These are phyloP conservation scores for Synanceia verrucosa DNA, from an alignment of 2,797 vertebrate species.

Conservation along the genomic window DNA sequence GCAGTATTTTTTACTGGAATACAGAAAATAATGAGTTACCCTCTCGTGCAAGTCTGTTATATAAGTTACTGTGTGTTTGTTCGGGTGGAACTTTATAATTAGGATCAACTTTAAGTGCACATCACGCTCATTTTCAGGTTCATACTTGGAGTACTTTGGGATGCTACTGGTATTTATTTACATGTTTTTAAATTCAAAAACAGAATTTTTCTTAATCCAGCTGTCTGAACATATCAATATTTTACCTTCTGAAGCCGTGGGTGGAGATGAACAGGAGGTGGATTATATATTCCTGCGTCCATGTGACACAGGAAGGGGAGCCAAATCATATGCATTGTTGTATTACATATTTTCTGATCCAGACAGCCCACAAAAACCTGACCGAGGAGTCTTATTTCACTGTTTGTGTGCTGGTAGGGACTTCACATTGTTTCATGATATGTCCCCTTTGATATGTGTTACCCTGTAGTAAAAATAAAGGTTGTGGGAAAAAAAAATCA, in stretches of 20 bases:
- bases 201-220: not conserved
- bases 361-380: no score
- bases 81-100: not conserved
- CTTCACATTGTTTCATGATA: no score
- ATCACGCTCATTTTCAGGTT: not conserved
- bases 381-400: no score
- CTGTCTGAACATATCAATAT: not conserved
- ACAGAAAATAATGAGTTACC: not conserved
- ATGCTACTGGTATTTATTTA: not conserved
- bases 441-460: not conserved
- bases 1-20: conserved; percentile 5
- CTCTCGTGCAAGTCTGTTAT: not conserved
- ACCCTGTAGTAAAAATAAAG: not conserved
- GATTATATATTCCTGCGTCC: no score
- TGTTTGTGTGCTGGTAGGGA: no score
- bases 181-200: not conserved
- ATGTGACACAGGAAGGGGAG: no score
- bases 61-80: not conserved
- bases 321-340: no score
- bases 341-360: no score
- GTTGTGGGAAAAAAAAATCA: not conserved
- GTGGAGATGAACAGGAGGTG: no score
- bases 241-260: not conserved
- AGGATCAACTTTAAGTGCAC: not conserved
- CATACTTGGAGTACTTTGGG: not conserved